Conservation (phyloP, 2,797 vertebrate genomes). For the Paguma larvata region DNA sequence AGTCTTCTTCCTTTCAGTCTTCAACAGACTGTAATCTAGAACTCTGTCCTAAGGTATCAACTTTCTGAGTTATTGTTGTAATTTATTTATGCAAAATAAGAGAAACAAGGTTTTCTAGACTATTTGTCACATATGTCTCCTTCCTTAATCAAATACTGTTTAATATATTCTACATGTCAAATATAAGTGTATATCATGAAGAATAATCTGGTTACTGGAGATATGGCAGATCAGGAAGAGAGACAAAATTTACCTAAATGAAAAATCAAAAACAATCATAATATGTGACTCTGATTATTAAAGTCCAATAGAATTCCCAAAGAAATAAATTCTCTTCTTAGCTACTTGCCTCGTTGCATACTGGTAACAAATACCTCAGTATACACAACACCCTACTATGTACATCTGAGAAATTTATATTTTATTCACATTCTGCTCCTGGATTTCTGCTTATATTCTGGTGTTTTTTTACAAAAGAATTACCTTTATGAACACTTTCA, state of each 20-base stretch:
- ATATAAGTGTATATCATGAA: neutral
- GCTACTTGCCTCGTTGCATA: neutral
- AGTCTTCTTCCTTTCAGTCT: neutral
- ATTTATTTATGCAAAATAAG: conserved; percentile 52
- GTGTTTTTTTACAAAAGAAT: neutral
- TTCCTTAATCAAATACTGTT: conserved; percentile 47
- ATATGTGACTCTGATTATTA: conserved; percentile 1
- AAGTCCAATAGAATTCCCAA: neutral
- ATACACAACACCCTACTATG: neutral
- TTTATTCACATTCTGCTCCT: neutral
- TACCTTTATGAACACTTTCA: conserved; percentile 34
- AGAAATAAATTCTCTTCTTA: neutral
- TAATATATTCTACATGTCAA: neutral
- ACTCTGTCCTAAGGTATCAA: neutral
- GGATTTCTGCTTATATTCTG: neutral
- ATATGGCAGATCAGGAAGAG: neutral
- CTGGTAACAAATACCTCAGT: neutral
- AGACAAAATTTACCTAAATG: neutral
- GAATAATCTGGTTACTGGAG: neutral
- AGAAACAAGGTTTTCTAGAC: neutral
- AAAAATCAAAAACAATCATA: conserved; percentile 11
- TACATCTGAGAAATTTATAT: neutral
- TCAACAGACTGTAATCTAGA: neutral
- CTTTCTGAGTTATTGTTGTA: conserved; percentile 1
- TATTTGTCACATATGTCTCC: neutral